Evolutionary conservation across 2,797 vertebrate species (phyloP).

Genomic region (Pelodytes ibericus): DNA sequence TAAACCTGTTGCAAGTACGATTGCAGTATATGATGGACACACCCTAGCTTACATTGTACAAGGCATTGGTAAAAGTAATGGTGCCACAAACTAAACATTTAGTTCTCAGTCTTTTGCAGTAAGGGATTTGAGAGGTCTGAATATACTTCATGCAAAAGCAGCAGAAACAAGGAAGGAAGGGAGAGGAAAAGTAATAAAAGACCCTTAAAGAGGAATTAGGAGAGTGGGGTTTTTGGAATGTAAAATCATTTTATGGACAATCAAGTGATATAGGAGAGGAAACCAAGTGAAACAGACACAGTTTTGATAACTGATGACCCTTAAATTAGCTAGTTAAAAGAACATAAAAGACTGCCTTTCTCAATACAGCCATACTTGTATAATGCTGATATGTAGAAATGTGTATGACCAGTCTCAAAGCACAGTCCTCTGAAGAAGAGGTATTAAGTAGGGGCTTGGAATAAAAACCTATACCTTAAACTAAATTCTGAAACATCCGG

Average conservation of each 20-base stretch:
- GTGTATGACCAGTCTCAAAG: too few species aligned
- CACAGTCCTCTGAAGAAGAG: too few species aligned
- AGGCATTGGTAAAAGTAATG: neutral
- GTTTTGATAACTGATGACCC: neutral
- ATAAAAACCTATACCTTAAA: too few species aligned
- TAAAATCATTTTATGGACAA: neutral
- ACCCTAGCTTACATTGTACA: slow-evolving; percentile 28
- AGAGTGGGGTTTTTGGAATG: neutral
- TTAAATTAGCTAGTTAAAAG: too few species aligned
- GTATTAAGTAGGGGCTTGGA: too few species aligned
- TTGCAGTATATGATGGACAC: slow-evolving; percentile 25
- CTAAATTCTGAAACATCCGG: too few species aligned
- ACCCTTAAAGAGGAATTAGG: neutral
- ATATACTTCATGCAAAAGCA: neutral
- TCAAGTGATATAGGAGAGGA: neutral
- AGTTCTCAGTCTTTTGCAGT: neutral
- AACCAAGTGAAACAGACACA: neutral
- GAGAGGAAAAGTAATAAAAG: neutral
- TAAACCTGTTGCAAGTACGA: slow-evolving; percentile 20
- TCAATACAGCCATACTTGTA: too few species aligned
- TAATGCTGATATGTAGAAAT: too few species aligned
- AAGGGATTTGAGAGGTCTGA: neutral
- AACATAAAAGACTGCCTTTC: too few species aligned
- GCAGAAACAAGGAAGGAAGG: neutral
- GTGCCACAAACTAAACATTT: neutral